Evolutionary conservation across 2,797 vertebrate species (phyloP), one percentile per base, ranked within the genome.

Genomic region (Poeciliopsis gracilis): DNA sequence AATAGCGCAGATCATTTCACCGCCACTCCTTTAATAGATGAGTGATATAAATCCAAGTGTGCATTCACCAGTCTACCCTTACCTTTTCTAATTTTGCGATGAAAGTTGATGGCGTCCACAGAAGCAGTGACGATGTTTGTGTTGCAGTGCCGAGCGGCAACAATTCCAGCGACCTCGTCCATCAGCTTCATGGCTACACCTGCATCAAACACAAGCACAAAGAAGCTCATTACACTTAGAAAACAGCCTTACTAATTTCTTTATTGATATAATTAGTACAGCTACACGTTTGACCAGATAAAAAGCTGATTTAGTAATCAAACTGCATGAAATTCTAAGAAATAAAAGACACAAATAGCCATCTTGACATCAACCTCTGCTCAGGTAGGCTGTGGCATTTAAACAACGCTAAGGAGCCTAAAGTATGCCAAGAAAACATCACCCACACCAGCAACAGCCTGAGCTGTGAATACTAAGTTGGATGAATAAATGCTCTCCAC

Each of bases 181-280:
- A 99, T 99, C 86, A 99, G 94, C 93, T 99, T 99, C 98, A 99
- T 99, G 84, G 97, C 98, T 85, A 98, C 97, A 47, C 98, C 98
- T 99, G 93, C 45, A n/a, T 13, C 75, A 88, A 36, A 88, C 43
- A 88, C 53, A 82, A 25, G 38, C 8, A 77, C 20, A 9, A 4
- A 45, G 30, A 70, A 70, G 36, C 36, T 10, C 6, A 61, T 16
- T 30, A 8, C 9, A 66, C 16, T 20, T 20, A 18, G n/a, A 36
- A 66, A 66, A 66, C 30, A 63, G 16, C 30, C 33, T 63, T 20
- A 10, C 16, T 36, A 3, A 63, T 18, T 63, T 36, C 30, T 36
- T 18, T 8, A 63, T 33, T 63, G 61, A 63, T 3, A 63, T 63
- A 36, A 36, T 36, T 20, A 38, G 33, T 28, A 36, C 5, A 23